Evolutionary conservation across 2,113 vertebrate species (phyloP).

Genomic region (Ictalurus punctatus): DNA sequence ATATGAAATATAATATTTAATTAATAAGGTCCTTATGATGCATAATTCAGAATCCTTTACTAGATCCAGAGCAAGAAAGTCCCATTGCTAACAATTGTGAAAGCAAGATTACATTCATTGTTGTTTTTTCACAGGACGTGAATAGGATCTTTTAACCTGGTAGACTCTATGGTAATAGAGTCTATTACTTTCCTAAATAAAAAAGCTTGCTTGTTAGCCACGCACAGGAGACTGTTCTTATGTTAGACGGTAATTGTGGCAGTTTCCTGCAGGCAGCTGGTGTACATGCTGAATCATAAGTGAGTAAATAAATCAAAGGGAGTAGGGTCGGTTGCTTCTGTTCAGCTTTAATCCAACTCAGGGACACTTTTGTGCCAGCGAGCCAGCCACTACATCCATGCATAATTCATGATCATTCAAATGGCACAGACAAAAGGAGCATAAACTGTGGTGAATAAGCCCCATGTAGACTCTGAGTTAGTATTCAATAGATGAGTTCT

Average conservation of each 20-base stretch:
- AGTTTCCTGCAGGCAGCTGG: conserved; percentile 22
- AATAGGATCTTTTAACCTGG: neutral
- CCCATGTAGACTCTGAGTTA: conserved; percentile 46
- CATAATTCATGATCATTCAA: conserved; percentile 65
- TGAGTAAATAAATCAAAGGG: conserved; percentile 60
- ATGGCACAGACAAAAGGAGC: conserved; percentile 55
- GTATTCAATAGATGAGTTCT: conserved; percentile 57
- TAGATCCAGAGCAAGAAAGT: neutral
- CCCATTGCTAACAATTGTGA: neutral
- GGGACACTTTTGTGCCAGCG: conserved; percentile 47
- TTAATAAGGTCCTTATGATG: neutral
- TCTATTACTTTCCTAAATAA: conserved; percentile 23
- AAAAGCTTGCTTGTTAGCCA: conserved; percentile 62
- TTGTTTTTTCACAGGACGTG: neutral
- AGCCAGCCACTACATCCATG: conserved; percentile 33
- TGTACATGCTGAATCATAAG: conserved; percentile 58
- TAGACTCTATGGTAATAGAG: neutral
- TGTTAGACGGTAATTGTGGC: conserved; percentile 53
- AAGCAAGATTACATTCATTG: neutral
- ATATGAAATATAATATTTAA: neutral
- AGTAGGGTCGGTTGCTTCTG: conserved; percentile 46
- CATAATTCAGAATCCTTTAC: no score
- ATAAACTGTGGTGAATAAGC: conserved; percentile 40
- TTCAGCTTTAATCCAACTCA: conserved; percentile 55
- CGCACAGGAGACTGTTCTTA: conserved; percentile 52